phyloP scores from a whole-genome alignment of 2,113 vertebrate genomes.

The Azemiops feae region DNA sequence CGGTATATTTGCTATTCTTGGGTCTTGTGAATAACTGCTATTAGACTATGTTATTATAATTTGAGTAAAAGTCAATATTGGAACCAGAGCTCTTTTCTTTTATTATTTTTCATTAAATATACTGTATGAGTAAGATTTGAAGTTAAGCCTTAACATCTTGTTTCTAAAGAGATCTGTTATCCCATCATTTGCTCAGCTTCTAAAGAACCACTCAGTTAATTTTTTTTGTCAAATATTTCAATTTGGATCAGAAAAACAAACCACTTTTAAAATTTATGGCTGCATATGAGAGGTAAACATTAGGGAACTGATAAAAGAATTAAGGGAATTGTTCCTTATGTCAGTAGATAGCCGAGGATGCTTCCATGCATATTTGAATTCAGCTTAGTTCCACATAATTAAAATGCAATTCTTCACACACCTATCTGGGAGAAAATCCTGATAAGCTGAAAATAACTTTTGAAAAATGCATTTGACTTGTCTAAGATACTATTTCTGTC shows the following conservation, averaged over 20 bases:
- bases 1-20: background rate
- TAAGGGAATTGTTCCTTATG: background rate
- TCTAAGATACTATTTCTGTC: background rate
- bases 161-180: background rate
- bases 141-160: background rate
- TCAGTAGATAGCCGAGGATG: background rate
- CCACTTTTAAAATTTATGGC: slow-evolving; percentile 32
- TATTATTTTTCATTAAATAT: background rate
- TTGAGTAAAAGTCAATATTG: background rate
- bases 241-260: background rate
- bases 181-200: background rate
- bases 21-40: background rate
- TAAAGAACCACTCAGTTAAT: background rate
- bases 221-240: background rate
- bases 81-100: background rate
- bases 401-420: background rate
- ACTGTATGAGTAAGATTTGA: background rate
- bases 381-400: background rate
- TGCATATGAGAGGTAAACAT: slow-evolving; percentile 58
- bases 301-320: background rate
- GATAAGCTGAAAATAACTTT: background rate
- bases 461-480: background rate
- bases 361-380: background rate
- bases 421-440: background rate
- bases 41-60: background rate